Conservation (phyloP, 2,888 invertebrate species). For the Scaptomyza reducta region DNA sequence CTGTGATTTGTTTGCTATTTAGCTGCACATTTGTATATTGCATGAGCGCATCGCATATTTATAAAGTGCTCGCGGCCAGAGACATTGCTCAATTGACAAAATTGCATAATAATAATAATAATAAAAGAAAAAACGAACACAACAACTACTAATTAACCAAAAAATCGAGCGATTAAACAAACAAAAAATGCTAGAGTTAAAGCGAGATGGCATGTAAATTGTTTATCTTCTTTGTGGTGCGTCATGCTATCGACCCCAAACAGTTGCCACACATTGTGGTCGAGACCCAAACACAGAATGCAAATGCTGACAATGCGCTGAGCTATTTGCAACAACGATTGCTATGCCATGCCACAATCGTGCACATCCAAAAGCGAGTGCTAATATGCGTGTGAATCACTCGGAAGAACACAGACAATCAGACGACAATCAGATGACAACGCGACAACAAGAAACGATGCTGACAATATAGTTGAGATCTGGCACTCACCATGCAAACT, state of each 20-base stretch:
- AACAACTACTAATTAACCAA: conserved; percentile 62
- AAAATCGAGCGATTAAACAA: conserved; percentile 32
- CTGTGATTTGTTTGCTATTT: background rate
- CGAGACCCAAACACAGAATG: conserved; percentile 26
- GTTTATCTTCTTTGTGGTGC: conserved; percentile 25
- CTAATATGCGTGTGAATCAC: conserved; percentile 54
- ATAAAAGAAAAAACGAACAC: conserved; percentile 45
- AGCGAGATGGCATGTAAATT: conserved; percentile 42
- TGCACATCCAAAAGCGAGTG: conserved; percentile 48
- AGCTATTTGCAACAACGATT: conserved; percentile 38
- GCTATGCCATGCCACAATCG: conserved; percentile 48
- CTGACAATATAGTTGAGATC: conserved; percentile 37
- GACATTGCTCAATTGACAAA: conserved; percentile 46
- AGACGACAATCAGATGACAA: conserved; percentile 18
- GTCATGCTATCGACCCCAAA: conserved; percentile 55
- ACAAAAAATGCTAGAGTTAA: conserved; percentile 17
- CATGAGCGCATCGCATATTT: conserved; percentile 64
- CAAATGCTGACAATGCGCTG: conserved; percentile 45
- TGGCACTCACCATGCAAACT: conserved; percentile 64
- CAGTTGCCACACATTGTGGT: conserved; percentile 59
- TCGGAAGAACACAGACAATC: conserved; percentile 31
- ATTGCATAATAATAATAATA: conserved; percentile 23
- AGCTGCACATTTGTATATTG: conserved; percentile 4
- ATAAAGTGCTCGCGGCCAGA: conserved; percentile 29
- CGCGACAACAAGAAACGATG: conserved; percentile 5